phyloP scores from a whole-genome alignment of 2,888 invertebrate species.

The Galerucella nymphaeae region DNA sequence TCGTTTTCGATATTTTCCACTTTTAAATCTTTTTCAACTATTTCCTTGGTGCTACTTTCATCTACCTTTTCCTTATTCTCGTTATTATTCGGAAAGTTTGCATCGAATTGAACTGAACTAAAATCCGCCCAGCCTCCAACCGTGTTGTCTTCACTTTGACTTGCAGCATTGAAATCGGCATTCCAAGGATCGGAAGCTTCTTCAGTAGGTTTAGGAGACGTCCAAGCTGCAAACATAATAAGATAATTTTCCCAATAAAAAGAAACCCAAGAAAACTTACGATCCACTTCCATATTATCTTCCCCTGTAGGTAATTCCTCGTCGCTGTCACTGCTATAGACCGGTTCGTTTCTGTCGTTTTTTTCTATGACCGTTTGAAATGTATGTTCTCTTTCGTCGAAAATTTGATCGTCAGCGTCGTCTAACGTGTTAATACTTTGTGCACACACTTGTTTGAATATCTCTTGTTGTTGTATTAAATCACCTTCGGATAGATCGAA shows the following conservation, averaged over 20 bases:
- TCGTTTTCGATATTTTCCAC: slow-evolving; percentile 50
- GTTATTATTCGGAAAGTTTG: slow-evolving; percentile 49
- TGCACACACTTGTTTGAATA: slow-evolving; percentile 72
- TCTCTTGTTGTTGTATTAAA: slow-evolving; percentile 66
- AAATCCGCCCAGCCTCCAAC: slow-evolving; percentile 65
- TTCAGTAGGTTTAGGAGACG: slow-evolving; percentile 51
- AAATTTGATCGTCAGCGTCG: slow-evolving; percentile 64
- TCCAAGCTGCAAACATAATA: slow-evolving; percentile 57
- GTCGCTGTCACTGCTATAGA: slow-evolving; percentile 66
- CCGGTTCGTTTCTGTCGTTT: slow-evolving; percentile 59
- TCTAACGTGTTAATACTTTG: slow-evolving; percentile 62
- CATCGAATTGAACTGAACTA: slow-evolving; percentile 58
- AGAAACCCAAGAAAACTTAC: slow-evolving; percentile 58
- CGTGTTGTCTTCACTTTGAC: slow-evolving; percentile 38
- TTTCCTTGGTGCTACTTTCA: background rate
- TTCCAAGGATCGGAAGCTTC: slow-evolving; percentile 57
- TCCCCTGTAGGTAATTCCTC: slow-evolving; percentile 65
- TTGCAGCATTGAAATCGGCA: slow-evolving; percentile 27
- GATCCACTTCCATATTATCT: slow-evolving; percentile 63
- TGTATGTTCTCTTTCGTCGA: slow-evolving; percentile 65
- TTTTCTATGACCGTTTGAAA: slow-evolving; percentile 67
- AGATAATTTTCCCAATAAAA: background rate
- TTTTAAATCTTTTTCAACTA: slow-evolving; percentile 46
- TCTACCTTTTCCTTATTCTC: background rate
- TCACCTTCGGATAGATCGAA: slow-evolving; percentile 67